A percentile compares a stretch with the other conserved stretches of the same genome.
Evolutionary conservation across 1,140 invertebrate genomes (phyloP).

Genomic region (Holcopasites calliopsidis): DNA sequence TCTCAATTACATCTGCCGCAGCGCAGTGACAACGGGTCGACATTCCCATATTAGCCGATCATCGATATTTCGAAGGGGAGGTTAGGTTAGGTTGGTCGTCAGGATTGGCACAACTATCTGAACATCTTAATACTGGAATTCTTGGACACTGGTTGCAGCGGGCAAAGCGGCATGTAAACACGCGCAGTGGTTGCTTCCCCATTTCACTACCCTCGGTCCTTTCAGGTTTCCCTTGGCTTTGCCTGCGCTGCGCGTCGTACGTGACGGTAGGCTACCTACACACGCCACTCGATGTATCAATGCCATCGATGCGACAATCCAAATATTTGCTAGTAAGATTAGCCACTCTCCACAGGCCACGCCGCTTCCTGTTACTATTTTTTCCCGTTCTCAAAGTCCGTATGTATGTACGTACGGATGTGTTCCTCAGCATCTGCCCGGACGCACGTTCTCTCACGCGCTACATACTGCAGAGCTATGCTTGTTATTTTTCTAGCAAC

Average conservation of each 20-base stretch:
- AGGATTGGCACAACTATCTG: constrained; percentile 56
- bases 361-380: constrained; percentile 62
- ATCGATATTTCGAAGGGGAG: constrained; percentile 47
- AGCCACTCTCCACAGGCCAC: constrained; percentile 59
- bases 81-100: constrained; percentile 24
- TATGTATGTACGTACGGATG: constrained; percentile 8
- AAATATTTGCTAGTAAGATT: constrained; percentile 79
- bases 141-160: constrained; percentile 15
- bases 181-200: constrained; percentile 23
- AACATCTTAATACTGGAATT: constrained; percentile 72
- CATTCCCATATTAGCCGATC: constrained; percentile 45
- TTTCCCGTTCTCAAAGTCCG: not conserved
- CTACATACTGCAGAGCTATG: not conserved
- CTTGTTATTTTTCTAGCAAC: not conserved
- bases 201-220: constrained; percentile 36
- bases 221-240: constrained; percentile 32
- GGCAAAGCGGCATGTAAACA: constrained; percentile 61
- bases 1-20: constrained; percentile 55
- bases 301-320: constrained; percentile 77
- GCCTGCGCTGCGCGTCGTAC: not conserved
- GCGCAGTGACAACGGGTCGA: not conserved
- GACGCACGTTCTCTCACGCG: not conserved
- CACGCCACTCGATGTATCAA: constrained; percentile 73
- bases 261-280: constrained; percentile 27
- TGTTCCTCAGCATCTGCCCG: constrained; percentile 34